Conservation (phyloP, 2,888 invertebrate species). For the Lithophane semibrunnea region DNA sequence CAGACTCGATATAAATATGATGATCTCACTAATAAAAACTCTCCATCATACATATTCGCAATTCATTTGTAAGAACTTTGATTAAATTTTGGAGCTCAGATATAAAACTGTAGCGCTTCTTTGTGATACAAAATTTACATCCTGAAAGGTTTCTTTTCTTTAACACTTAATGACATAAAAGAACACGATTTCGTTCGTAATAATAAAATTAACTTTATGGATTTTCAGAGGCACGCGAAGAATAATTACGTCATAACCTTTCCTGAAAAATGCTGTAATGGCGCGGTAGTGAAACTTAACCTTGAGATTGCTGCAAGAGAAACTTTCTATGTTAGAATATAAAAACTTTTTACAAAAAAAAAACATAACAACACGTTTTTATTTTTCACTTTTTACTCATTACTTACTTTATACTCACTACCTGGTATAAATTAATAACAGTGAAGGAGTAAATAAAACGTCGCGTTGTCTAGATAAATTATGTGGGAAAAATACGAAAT, state of each 20-base stretch:
- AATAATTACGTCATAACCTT: slow-evolving; percentile 30
- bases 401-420: too few relatives aligned
- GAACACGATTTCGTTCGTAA: slow-evolving; percentile 35
- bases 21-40: slow-evolving; percentile 44
- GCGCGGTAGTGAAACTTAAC: slow-evolving; percentile 18
- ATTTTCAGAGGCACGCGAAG: slow-evolving; percentile 39
- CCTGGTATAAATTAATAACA: too few relatives aligned
- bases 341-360: too few relatives aligned
- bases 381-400: too few relatives aligned
- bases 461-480: too few relatives aligned
- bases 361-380: too few relatives aligned
- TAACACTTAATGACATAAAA: slow-evolving; percentile 23
- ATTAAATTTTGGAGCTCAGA: slow-evolving; percentile 7
- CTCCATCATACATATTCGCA: slow-evolving; percentile 6
- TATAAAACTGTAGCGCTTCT: slow-evolving; percentile 4
- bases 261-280: slow-evolving; percentile 16
- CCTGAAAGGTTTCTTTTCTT: slow-evolving; percentile 16
- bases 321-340: background rate
- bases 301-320: slow-evolving; percentile 3
- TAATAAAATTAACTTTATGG: slow-evolving; percentile 55
- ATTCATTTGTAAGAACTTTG: background rate
- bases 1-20: slow-evolving; percentile 23
- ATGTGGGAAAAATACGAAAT: too few relatives aligned
- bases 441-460: too few relatives aligned
- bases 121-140: background rate